A percentile compares a stretch with the other conserved stretches of the same genome.
phyloP scores from a whole-genome alignment of 2,888 invertebrate species.

The Tridacna crocea region DNA sequence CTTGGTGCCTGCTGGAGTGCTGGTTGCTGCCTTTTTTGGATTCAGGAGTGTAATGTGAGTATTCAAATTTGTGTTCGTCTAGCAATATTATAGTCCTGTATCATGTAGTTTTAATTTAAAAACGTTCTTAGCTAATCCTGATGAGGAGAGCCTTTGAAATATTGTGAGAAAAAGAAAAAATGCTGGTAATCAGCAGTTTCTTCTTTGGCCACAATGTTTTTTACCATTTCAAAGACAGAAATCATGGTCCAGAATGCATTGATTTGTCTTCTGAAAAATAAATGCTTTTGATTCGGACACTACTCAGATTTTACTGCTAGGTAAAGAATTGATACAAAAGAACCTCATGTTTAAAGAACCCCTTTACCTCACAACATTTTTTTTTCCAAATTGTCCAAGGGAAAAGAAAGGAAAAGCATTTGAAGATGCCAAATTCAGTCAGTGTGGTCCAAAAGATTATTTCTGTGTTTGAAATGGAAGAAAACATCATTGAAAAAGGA shows the following conservation, averaged over 20 bases:
- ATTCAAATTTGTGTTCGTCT: neutral
- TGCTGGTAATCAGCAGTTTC: neutral
- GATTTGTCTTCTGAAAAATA: neutral
- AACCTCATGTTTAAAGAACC: no score
- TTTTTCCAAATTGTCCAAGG: neutral
- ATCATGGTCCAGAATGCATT: neutral
- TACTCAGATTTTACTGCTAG: no score
- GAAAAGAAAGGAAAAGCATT: no score
- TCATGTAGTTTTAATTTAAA: neutral
- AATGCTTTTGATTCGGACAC: neutral
- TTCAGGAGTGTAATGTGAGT: slow-evolving; percentile 5
- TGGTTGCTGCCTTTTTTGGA: slow-evolving; percentile 3
- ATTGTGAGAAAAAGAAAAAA: neutral
- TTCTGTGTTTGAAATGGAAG: no score
- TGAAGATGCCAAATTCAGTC: no score
- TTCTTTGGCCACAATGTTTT: neutral
- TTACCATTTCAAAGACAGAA: neutral
- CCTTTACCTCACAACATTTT: no score
- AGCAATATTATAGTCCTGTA: neutral
- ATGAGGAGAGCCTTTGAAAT: neutral
- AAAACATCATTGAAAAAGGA: no score
- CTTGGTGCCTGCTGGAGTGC: neutral
- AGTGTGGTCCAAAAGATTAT: no score
- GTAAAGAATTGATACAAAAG: no score
- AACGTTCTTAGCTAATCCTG: no score